Evolutionary conservation across 2,797 vertebrate genomes (phyloP), one percentile per base, ranked within the genome.

Genomic region (Ataeniobius toweri): DNA sequence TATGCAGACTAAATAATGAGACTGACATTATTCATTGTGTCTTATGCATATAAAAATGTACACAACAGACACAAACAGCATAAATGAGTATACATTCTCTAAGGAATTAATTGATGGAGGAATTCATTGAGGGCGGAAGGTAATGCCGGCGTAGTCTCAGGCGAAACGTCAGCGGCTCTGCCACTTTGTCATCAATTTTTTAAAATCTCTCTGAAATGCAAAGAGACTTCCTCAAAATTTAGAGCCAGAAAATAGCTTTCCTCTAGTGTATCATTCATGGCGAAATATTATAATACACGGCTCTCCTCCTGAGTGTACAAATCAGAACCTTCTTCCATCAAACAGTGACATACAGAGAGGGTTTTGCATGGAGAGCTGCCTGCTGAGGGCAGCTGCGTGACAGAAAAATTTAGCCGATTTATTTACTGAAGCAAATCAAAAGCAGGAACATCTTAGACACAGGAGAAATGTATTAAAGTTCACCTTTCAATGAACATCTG

Each of bases 101-200:
- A 22, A 71, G 82, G 79, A 84, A 77, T 84, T 76, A 72, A 86
- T 31, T 85, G 73, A 88, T 84, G 81, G 36, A 36, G 36, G 36
- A 36, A 36, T 36, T 36, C 36, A 36, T 4, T 36, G 36, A 36
- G 36, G 36, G 36, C 36, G 3, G 4, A 36, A 36, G 36, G 36
- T 36, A 36, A 36, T 36, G 36, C 36, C 36, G 36, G 36, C 36
- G 36, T 36, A 36, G 36, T 36, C 4, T 36, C 36, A 3, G 36
- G 36, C 36, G 84, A 85, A 91, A 93, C 85, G 75, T 77, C 86
- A 90, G 83, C 76, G 70, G 80, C 88, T 89, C 79, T 89, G 86
- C 82, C 83, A 86, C 76, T 87, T 88, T 73, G 75, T 89, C 91
- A 92, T 93, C 85, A 87, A 91, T 93, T 93, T 91, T 90, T 89